phyloP scores from a whole-genome alignment of 92 coral and sea anemone species.

The Umimayanthus kanabou region DNA sequence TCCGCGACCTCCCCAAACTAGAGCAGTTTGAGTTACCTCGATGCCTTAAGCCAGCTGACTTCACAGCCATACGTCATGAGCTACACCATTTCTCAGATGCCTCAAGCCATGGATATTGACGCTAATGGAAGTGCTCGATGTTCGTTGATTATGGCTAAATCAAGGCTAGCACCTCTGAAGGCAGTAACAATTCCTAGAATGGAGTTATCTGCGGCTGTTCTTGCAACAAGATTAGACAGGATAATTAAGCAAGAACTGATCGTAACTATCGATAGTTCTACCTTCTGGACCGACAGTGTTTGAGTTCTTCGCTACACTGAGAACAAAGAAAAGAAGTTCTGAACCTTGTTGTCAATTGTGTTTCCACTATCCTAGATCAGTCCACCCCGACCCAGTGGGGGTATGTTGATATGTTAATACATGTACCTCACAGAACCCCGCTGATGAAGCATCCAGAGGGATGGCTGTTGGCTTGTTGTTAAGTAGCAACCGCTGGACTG shows the following conservation, averaged over 20 bases:
- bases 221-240: slow-evolving; percentile 50
- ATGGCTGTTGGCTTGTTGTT: slow-evolving; percentile 17
- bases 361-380: neutral
- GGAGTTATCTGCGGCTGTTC: slow-evolving; percentile 53
- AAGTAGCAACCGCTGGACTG: slow-evolving; percentile 17
- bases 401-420: no score
- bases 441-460: slow-evolving; percentile 39
- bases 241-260: slow-evolving; percentile 41
- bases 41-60: neutral
- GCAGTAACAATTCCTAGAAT: slow-evolving; percentile 44
- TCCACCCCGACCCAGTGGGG: slow-evolving; percentile 32
- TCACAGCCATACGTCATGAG: neutral
- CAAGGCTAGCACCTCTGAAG: slow-evolving; percentile 52
- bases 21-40: neutral
- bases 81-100: neutral
- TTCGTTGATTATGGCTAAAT: slow-evolving; percentile 35
- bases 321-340: slow-evolving; percentile 38
- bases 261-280: slow-evolving; percentile 42
- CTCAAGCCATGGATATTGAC: neutral
- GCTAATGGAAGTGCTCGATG: neutral
- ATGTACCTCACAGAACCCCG: slow-evolving; percentile 34
- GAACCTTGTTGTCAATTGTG: slow-evolving; percentile 34
- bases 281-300: slow-evolving; percentile 54
- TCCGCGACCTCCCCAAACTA: neutral
- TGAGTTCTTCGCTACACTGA: slow-evolving; percentile 44